Evolutionary conservation across 1,140 invertebrate genomes (phyloP).

Genomic region (Cotesia vestalis): DNA sequence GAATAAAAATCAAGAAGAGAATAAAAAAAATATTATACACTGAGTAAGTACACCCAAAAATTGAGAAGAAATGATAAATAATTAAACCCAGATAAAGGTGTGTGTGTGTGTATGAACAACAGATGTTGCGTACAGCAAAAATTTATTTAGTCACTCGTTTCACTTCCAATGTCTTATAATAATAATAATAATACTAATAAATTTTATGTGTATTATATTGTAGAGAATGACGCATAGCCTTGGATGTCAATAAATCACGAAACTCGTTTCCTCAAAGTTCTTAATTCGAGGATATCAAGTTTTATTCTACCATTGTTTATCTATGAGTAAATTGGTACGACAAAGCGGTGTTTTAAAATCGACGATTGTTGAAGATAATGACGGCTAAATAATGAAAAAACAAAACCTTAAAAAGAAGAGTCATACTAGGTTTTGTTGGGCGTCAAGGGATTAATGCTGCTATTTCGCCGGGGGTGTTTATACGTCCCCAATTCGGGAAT

Average conservation of each 20-base stretch:
- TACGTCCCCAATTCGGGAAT: slow-evolving; percentile 31
- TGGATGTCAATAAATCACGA: slow-evolving; percentile 28
- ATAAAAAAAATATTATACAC: too few relatives aligned
- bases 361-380: too few relatives aligned
- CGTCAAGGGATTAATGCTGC: slow-evolving; percentile 24
- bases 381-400: background rate
- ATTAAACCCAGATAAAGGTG: background rate
- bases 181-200: background rate
- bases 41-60: too few relatives aligned
- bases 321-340: background rate
- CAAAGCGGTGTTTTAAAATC: background rate
- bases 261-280: slow-evolving; percentile 5
- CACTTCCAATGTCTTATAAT: too few relatives aligned
- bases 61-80: background rate
- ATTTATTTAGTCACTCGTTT: background rate
- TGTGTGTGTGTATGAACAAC: background rate
- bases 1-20: too few relatives aligned
- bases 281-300: background rate
- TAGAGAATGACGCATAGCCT: slow-evolving; percentile 13
- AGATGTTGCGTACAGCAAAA: slow-evolving; percentile 8
- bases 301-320: background rate
- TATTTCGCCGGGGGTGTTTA: slow-evolving; percentile 23
- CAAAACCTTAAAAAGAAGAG: slow-evolving; percentile 6
- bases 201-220: background rate
- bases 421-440: background rate